Percentiles rank a stretch among this genome's conserved stretches.
These are phyloP conservation scores for Sarcophaga subvicina DNA, from an alignment of 2,888 invertebrate genomes.

Conservation along the genomic window DNA sequence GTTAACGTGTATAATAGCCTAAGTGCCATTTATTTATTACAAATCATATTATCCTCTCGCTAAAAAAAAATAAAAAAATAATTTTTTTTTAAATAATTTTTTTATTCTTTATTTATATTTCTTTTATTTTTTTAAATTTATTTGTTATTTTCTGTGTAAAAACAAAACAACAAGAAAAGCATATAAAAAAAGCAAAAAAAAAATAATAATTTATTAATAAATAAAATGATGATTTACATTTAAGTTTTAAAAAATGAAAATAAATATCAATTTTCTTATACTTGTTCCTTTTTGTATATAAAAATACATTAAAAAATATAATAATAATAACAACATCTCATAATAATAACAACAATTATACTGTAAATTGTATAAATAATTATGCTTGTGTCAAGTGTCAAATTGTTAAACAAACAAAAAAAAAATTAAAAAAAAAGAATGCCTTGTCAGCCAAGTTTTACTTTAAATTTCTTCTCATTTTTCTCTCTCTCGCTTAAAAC, in stretches of 20 bases:
- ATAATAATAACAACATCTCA: no score
- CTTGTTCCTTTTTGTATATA: constrained; percentile 63
- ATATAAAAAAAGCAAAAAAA: constrained; percentile 63
- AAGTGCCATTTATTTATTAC: constrained; percentile 59
- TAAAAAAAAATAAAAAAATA: constrained; percentile 21
- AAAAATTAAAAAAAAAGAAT: not conserved
- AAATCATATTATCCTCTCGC: constrained; percentile 48
- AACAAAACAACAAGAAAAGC: constrained; percentile 63
- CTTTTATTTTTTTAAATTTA: constrained; percentile 36
- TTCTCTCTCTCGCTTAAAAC: not conserved
- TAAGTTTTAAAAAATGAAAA: constrained; percentile 67
- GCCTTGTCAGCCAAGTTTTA: not conserved
- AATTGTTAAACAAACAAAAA: not conserved
- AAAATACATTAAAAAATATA: not conserved
- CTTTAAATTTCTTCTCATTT: not conserved
- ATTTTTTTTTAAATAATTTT: not conserved
- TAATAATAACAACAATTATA: no score
- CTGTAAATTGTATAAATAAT: not conserved
- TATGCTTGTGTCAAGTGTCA: not conserved
- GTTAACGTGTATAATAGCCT: constrained; percentile 13
- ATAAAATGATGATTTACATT: constrained; percentile 78
- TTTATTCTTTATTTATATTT: constrained; percentile 39
- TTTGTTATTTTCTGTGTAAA: constrained; percentile 69
- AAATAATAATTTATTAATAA: constrained; percentile 50
- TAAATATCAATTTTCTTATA: constrained; percentile 5